Evolutionary conservation across 2,888 invertebrate species (phyloP), one percentile per base, ranked within the genome.

Genomic region (Lochmaea capreae): DNA sequence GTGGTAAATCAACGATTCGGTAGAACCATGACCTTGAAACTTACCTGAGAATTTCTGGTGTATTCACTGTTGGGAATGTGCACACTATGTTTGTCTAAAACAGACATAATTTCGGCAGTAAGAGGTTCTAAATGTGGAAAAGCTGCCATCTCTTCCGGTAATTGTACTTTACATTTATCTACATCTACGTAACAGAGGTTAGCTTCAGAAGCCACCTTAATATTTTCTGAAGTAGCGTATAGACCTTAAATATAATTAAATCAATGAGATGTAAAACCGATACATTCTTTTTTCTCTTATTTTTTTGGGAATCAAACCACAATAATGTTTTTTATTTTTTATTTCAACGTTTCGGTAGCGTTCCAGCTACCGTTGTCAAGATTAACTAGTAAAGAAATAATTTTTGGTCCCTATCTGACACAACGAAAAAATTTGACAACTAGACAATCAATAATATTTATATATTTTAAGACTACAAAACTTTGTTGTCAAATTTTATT

Each of bases 121-220:
- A 98, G 94, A 73, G 96, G 95, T 77, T 92, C 91, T 84, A 94
- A 92, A 86, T 98, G 95, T 0, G 99, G 99, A 87, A 99, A 97
- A 76, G 92, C 90, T 0, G 98, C 97, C 82, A 98, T 89, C 87
- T 99, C 99, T 88, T 99, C 99, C 0, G 98, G 98, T 81, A 97
- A 89, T 87, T 98, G 97, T 81, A 98, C 94, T 81, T 92, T 92
- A 79, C 95, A 95, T 81, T 94, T 94, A 87, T 99, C 99, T 79
- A 99, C 94, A 88, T 99, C 98, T 67, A 99, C 96, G 84, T 97
- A 94, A 88, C 99, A 99, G 67, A 98, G 89, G 76, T 95, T 95
- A 11, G 97, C 97, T 89, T 97, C 93, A 0, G 92, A 92, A 10
- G 92, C 92, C 11, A 93, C 90, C 72, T 92, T 92, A 61, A 92